phyloP scores from a whole-genome alignment of 1,140 invertebrate species.

The Antheraea mylitta region DNA sequence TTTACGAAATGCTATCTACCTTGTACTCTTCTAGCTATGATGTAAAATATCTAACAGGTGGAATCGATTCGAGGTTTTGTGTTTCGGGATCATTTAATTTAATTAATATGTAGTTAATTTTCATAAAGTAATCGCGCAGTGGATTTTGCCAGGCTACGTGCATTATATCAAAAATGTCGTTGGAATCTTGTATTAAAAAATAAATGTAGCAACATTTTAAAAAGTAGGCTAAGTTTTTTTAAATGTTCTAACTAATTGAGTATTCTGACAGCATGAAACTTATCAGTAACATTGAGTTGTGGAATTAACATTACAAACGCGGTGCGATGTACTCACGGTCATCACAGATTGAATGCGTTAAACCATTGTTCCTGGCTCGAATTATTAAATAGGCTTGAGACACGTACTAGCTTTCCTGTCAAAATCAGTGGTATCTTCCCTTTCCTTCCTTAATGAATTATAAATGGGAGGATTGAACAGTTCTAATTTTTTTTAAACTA shows the following conservation, averaged over 20 bases:
- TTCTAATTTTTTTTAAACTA: no score
- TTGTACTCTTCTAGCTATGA: no score
- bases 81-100: no score
- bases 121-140: no score
- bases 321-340: conserved; percentile 60
- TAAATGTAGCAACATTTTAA: not conserved
- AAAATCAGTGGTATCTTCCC: not conserved
- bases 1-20: no score
- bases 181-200: not conserved
- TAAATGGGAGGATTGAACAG: no score
- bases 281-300: conserved; percentile 58
- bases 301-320: conserved; percentile 67
- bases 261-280: conserved; percentile 41
- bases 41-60: no score
- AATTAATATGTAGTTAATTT: no score
- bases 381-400: conserved; percentile 23
- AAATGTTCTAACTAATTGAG: conserved; percentile 33
- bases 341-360: conserved; percentile 40
- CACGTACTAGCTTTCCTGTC: not conserved
- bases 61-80: no score
- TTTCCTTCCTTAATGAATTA: not conserved
- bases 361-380: conserved; percentile 24
- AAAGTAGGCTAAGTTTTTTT: not conserved
- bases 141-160: no score
- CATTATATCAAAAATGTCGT: no score